Percentiles rank a stretch among this genome's conserved stretches.
These are phyloP conservation scores for Rhinophrynus dorsalis DNA, from an alignment of 2,797 vertebrate genomes.

Conservation along the genomic window DNA sequence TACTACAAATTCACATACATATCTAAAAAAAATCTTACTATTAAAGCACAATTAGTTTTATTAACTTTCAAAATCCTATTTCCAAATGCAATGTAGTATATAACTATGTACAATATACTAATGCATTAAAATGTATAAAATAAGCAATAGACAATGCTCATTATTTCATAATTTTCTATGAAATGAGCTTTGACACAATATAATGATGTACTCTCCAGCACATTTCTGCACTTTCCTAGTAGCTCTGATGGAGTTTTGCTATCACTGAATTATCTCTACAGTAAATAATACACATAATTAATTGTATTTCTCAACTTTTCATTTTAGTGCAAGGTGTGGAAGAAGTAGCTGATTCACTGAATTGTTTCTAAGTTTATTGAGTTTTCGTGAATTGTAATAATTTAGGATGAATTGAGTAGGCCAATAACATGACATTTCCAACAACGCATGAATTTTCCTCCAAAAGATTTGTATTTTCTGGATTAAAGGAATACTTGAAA, in stretches of 20 bases:
- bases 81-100: not conserved
- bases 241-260: not conserved
- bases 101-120: not conserved
- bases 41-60: not conserved
- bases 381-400: no score
- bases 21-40: not conserved
- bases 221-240: not conserved
- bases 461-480: no score
- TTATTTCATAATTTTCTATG: not conserved
- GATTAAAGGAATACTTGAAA: no score
- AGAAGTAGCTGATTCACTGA: not conserved
- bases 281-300: not conserved
- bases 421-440: no score
- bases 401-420: no score
- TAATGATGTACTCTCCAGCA: not conserved
- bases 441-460: no score
- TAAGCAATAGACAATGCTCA: not conserved
- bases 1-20: not conserved
- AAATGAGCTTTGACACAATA: not conserved
- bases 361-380: no score
- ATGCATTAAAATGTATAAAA: not conserved
- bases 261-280: not conserved
- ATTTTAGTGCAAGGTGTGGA: not conserved
- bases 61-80: not conserved
- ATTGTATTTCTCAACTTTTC: not conserved